phyloP scores from a whole-genome alignment of 2,113 vertebrate species.

The Ochotona princeps region DNA sequence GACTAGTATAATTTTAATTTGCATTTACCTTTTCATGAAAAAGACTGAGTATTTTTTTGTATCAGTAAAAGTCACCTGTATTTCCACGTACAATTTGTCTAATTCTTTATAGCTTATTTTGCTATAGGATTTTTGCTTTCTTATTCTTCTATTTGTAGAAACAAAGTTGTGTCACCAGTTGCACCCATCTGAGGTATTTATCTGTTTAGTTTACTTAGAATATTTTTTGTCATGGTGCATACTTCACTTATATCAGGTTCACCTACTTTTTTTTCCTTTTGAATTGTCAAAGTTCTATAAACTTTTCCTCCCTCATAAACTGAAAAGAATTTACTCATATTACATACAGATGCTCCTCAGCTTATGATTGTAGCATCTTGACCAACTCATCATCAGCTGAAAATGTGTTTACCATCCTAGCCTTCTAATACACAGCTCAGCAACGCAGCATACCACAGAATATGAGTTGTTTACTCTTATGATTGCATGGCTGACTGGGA shows the following conservation, averaged over 20 bases:
- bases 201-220: constrained; percentile 10
- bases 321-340: constrained; percentile 31
- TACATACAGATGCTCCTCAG: not conserved
- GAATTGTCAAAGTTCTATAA: constrained; percentile 3
- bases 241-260: constrained; percentile 41
- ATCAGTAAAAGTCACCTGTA: not conserved
- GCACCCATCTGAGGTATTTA: not conserved
- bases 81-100: not conserved
- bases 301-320: not conserved
- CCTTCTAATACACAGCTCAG: no score
- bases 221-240: constrained; percentile 11
- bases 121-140: not conserved
- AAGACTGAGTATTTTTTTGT: not conserved
- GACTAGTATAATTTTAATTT: constrained; percentile 25
- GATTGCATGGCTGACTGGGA: no score
- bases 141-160: constrained; percentile 38
- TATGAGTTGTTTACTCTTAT: no score
- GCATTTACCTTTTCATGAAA: not conserved
- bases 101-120: not conserved
- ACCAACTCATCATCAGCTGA: no score
- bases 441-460: no score
- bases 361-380: no score
- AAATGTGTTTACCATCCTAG: no score
- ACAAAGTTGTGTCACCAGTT: not conserved
- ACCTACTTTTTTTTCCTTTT: constrained; percentile 33